Conservation (phyloP, 2,797 vertebrate species). For the Thamnophis elegans region DNA sequence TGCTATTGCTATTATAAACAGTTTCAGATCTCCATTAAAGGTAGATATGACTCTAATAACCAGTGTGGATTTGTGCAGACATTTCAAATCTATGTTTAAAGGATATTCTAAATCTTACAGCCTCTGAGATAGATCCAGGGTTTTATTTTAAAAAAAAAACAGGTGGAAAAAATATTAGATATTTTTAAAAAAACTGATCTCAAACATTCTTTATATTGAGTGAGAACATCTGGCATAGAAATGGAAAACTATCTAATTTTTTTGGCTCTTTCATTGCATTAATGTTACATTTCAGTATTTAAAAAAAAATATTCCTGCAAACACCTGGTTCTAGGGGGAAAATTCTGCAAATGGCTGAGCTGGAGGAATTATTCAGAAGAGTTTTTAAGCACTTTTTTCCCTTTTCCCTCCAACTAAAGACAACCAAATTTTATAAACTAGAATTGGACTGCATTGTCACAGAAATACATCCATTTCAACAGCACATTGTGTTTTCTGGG, state of each 20-base stretch:
- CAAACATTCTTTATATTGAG: background rate
- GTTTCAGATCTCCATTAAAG: background rate
- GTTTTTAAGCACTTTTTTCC: background rate
- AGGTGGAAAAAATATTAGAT: background rate
- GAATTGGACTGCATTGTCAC: background rate
- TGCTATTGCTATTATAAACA: background rate
- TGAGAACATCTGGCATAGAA: background rate
- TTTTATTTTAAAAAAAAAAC: background rate
- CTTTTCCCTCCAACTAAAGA: background rate
- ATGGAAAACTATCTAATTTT: background rate
- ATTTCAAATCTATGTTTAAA: background rate
- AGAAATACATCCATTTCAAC: constrained; percentile 2
- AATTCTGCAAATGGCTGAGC: background rate
- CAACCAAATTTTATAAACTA: constrained; percentile 9
- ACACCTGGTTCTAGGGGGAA: background rate
- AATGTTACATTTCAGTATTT: background rate
- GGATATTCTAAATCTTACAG: background rate
- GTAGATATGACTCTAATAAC: background rate
- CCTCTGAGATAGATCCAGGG: background rate
- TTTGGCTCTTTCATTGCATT: background rate
- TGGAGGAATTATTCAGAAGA: background rate
- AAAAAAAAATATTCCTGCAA: background rate
- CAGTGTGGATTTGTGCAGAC: background rate
- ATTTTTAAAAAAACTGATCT: background rate
- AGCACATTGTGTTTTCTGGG: constrained; percentile 7